These are phyloP conservation scores for Salvelinus fontinalis DNA, from an alignment of 2,113 vertebrate genomes.

Conservation along the genomic window DNA sequence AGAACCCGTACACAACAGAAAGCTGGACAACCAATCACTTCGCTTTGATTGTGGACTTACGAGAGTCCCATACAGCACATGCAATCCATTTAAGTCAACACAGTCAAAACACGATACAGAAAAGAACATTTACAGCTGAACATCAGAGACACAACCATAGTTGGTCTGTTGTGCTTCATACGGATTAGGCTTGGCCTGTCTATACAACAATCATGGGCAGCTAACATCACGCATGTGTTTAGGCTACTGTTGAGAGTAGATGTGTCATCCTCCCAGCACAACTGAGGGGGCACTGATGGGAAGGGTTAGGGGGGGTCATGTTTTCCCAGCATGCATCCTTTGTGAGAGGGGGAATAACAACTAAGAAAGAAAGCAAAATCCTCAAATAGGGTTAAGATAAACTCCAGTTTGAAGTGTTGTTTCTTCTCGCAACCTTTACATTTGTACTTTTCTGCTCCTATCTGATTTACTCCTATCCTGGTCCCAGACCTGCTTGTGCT, in stretches of 20 bases:
- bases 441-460: too few species aligned
- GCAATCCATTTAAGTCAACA: conserved; percentile 73
- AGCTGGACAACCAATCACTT: conserved; percentile 72
- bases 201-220: conserved; percentile 70
- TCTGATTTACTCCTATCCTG: too few species aligned
- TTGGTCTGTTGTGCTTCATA: conserved; percentile 74
- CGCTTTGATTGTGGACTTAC: conserved; percentile 72
- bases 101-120: conserved; percentile 68
- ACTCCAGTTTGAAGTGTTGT: too few species aligned
- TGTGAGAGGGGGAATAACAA: too few species aligned
- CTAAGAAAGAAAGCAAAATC: too few species aligned
- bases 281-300: conserved; percentile 9
- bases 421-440: too few species aligned
- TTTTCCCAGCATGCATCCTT: neutral
- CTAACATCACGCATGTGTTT: conserved; percentile 57
- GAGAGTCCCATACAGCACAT: conserved; percentile 72
- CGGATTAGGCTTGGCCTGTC: conserved; percentile 65
- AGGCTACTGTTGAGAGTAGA: conserved; percentile 61
- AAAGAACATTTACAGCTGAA: conserved; percentile 64
- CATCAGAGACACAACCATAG: conserved; percentile 68
- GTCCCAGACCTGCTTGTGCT: too few species aligned
- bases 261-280: conserved; percentile 43
- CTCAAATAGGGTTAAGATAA: too few species aligned
- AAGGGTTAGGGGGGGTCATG: neutral
- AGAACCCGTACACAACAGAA: conserved; percentile 67